Evolutionary conservation across 2,888 invertebrate genomes (phyloP).

Genomic region (Serripes groenlandicus): DNA sequence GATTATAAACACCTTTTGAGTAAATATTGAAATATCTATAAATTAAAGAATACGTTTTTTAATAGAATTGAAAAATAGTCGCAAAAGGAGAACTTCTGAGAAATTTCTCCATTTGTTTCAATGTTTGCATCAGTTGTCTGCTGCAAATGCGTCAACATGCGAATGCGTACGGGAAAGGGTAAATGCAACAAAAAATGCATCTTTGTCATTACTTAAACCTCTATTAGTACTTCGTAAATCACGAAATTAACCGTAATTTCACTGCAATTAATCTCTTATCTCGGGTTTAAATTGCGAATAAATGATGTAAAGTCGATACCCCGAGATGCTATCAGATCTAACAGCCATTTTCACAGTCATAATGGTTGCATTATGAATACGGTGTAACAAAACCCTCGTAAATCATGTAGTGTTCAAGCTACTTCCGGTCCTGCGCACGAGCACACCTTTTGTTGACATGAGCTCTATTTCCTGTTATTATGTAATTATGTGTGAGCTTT

Average conservation of each 20-base stretch:
- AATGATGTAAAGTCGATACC: slow-evolving; percentile 22
- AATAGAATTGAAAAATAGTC: too few relatives aligned
- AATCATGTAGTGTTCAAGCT: slow-evolving; percentile 34
- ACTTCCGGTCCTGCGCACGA: slow-evolving; percentile 44
- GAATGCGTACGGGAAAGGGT: too few relatives aligned
- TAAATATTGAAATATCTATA: too few relatives aligned
- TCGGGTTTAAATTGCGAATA: slow-evolving; percentile 19
- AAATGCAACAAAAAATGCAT: too few relatives aligned
- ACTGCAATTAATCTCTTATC: slow-evolving; percentile 21
- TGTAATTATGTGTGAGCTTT: slow-evolving; percentile 5
- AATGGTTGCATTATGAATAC: slow-evolving; percentile 14
- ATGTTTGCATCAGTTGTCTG: too few relatives aligned
- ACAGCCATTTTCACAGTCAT: slow-evolving; percentile 19
- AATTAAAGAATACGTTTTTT: too few relatives aligned
- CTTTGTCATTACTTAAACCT: neutral
- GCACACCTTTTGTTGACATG: slow-evolving; percentile 27
- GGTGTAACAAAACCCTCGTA: slow-evolving; percentile 47
- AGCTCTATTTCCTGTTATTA: slow-evolving; percentile 14
- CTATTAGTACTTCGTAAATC: slow-evolving; percentile 16
- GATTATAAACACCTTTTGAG: too few relatives aligned
- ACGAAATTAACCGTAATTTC: slow-evolving; percentile 27
- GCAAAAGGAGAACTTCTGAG: too few relatives aligned
- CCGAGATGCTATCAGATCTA: slow-evolving; percentile 7
- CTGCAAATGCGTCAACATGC: too few relatives aligned
- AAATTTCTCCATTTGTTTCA: too few relatives aligned